These are phyloP conservation scores for Plutella xylostella DNA, from an alignment of 2,888 invertebrate species.

Conservation along the genomic window DNA sequence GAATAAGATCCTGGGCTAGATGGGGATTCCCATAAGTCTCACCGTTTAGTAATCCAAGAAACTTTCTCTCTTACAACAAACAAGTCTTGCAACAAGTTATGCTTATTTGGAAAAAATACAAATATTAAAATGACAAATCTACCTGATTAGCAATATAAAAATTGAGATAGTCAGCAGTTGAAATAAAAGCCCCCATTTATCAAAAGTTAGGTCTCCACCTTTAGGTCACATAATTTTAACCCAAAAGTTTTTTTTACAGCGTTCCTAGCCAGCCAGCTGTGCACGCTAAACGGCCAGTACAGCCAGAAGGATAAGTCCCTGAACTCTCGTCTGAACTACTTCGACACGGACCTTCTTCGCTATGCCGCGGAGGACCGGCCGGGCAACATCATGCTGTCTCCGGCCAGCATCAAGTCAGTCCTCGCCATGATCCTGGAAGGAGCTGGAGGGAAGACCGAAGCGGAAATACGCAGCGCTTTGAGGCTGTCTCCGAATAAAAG, in stretches of 20 bases:
- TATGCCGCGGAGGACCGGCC: slow-evolving; percentile 40
- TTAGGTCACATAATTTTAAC: neutral
- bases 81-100: too few relatives aligned
- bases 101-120: too few relatives aligned
- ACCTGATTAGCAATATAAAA: too few relatives aligned
- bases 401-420: slow-evolving; percentile 73
- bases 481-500: slow-evolving; percentile 56
- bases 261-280: slow-evolving; percentile 26
- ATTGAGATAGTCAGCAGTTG: too few relatives aligned
- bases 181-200: too few relatives aligned
- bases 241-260: slow-evolving; percentile 24
- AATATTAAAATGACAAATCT: too few relatives aligned
- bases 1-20: too few relatives aligned
- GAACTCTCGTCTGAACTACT: slow-evolving; percentile 56
- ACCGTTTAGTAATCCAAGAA: too few relatives aligned
- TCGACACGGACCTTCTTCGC: slow-evolving; percentile 66
- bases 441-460: slow-evolving; percentile 64
- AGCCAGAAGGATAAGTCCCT: slow-evolving; percentile 15
- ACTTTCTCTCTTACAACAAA: too few relatives aligned
- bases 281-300: too few relatives aligned
- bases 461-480: slow-evolving; percentile 68
- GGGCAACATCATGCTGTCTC: slow-evolving; percentile 75
- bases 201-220: too few relatives aligned
- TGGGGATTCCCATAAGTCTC: too few relatives aligned
- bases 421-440: slow-evolving; percentile 75